phyloP scores from a whole-genome alignment of 2,113 vertebrate genomes.

The Trogon surrucura region DNA sequence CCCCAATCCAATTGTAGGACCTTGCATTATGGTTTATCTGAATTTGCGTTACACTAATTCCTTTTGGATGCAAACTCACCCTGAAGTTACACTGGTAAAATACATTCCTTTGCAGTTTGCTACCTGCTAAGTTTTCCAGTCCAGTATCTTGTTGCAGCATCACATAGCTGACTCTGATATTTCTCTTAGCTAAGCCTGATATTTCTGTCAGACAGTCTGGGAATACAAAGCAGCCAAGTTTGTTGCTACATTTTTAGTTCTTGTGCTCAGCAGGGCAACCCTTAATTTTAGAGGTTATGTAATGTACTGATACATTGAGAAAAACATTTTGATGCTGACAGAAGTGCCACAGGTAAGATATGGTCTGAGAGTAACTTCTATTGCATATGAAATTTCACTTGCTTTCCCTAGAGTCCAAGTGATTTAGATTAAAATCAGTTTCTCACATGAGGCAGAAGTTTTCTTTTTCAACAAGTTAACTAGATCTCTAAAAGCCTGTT shows the following conservation, averaged over 20 bases:
- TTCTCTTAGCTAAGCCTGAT: not conserved
- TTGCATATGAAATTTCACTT: not conserved
- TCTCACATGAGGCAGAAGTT: not conserved
- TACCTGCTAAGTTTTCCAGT: not conserved
- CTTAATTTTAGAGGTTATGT: not conserved
- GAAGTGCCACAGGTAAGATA: not conserved
- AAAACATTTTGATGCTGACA: not conserved
- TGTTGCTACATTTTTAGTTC: not conserved
- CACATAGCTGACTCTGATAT: not conserved
- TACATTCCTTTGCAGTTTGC: not conserved
- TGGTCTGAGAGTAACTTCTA: fast-evolving
- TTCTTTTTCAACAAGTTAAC: not conserved
- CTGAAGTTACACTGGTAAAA: not conserved
- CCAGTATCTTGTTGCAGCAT: not conserved
- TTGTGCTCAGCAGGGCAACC: not conserved
- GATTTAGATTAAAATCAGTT: not conserved
- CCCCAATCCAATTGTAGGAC: too few relatives aligned
- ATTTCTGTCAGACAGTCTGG: not conserved
- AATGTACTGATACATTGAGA: not conserved
- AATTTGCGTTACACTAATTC: not conserved
- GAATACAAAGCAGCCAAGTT: not conserved
- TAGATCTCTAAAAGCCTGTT: not conserved
- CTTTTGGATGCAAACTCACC: not conserved
- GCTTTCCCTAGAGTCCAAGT: not conserved
- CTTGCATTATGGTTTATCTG: not conserved